phyloP scores from a whole-genome alignment of 2,888 invertebrate genomes.

The Gymnosoma rotundatum region DNA sequence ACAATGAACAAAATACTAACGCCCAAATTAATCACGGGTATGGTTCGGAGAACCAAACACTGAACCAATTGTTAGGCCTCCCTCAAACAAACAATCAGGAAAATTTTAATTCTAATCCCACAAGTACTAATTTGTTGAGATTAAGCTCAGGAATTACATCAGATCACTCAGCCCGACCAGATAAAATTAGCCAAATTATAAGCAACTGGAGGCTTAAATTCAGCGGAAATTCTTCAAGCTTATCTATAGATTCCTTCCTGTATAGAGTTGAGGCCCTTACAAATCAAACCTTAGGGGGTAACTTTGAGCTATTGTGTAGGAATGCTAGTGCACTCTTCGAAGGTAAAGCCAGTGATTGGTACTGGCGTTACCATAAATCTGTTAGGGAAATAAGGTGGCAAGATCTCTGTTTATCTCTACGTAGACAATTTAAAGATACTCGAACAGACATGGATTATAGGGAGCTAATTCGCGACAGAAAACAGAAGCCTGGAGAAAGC shows the following conservation, averaged over 20 bases:
- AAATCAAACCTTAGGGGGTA: constrained; percentile 29
- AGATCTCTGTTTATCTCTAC: constrained; percentile 50
- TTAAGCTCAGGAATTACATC: neutral
- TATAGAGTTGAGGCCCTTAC: constrained; percentile 43
- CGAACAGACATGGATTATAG: constrained; percentile 38
- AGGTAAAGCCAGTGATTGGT: too few relatives aligned
- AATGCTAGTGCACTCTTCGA: too few relatives aligned
- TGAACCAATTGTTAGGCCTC: constrained; percentile 8
- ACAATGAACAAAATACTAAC: neutral
- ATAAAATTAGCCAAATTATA: constrained; percentile 42
- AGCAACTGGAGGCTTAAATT: constrained; percentile 50
- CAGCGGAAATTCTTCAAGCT: neutral
- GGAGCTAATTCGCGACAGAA: constrained; percentile 31
- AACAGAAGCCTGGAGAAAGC: constrained; percentile 24
- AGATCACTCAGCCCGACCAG: neutral
- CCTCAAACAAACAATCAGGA: neutral
- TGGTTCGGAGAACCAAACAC: neutral
- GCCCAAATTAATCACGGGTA: neutral
- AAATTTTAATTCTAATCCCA: neutral
- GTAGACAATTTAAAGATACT: constrained; percentile 33
- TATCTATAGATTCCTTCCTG: constrained; percentile 56
- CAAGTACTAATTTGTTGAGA: neutral
- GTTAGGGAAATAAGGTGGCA: too few relatives aligned
- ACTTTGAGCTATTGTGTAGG: constrained; percentile 34
- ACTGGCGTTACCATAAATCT: too few relatives aligned